phyloP scores from a whole-genome alignment of 1,140 invertebrate genomes.

The Dryas iulia region DNA sequence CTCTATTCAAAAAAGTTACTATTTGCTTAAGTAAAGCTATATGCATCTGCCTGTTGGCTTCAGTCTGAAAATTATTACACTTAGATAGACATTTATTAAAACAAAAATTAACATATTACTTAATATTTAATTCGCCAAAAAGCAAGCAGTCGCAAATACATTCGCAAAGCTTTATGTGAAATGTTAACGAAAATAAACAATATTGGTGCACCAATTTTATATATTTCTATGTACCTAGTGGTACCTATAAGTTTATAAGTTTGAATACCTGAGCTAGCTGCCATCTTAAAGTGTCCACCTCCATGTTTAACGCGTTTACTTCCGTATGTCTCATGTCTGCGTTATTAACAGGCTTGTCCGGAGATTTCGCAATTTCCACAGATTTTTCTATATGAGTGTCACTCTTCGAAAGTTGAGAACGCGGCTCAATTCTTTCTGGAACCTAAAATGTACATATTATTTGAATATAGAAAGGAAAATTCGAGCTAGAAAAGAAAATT shows the following conservation, averaged over 20 bases:
- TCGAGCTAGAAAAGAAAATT: too few relatives aligned
- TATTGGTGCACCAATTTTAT: constrained; percentile 53
- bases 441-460: constrained; percentile 44
- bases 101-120: constrained; percentile 14
- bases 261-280: constrained; percentile 87
- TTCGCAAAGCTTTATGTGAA: constrained; percentile 34
- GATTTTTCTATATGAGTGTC: constrained; percentile 47
- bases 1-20: constrained; percentile 86
- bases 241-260: too few relatives aligned
- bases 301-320: constrained; percentile 85
- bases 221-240: too few relatives aligned
- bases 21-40: constrained; percentile 89
- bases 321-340: constrained; percentile 72
- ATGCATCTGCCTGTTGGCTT: constrained; percentile 89
- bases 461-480: background rate
- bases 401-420: constrained; percentile 62
- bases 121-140: constrained; percentile 19
- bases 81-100: constrained; percentile 41
- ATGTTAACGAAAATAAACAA: constrained; percentile 9
- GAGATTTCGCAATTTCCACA: constrained; percentile 48
- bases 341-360: constrained; percentile 43
- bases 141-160: constrained; percentile 31
- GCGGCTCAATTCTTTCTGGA: constrained; percentile 65
- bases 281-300: constrained; percentile 89
- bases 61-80: constrained; percentile 82